A percentile compares a stretch with the other conserved stretches of the same genome.
Evolutionary conservation across 2,797 vertebrate genomes (phyloP).

Genomic region (Toxotes lorentzi): DNA sequence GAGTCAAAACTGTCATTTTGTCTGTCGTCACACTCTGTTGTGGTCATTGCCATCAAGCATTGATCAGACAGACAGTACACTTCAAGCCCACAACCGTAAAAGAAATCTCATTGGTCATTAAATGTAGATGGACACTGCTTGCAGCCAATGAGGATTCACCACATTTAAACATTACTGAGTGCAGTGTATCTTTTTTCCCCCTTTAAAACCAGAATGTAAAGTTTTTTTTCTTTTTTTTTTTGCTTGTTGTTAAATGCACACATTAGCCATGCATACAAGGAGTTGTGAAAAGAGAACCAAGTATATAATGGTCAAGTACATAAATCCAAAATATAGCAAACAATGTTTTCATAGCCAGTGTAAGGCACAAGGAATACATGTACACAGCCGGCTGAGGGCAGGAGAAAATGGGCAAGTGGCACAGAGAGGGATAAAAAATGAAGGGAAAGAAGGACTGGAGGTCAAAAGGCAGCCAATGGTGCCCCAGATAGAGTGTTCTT

Average conservation of each 20-base stretch:
- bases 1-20: conserved; percentile 81
- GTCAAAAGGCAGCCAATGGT: conserved; percentile 53
- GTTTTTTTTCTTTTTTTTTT: conserved; percentile 45
- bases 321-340: conserved; percentile 45
- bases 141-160: conserved; percentile 64
- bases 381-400: conserved; percentile 48
- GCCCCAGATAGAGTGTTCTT: conserved; percentile 64
- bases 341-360: conserved; percentile 35
- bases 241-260: conserved; percentile 54
- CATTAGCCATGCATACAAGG: conserved; percentile 75
- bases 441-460: conserved; percentile 24
- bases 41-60: conserved; percentile 67
- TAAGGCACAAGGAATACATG: conserved; percentile 31
- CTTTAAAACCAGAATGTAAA: conserved; percentile 79
- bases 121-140: conserved; percentile 63
- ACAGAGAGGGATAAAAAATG: conserved; percentile 38
- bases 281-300: conserved; percentile 83
- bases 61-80: conserved; percentile 80
- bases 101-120: conserved; percentile 60
- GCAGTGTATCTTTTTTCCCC: conserved; percentile 75
- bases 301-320: conserved; percentile 50
- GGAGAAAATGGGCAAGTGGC: conserved; percentile 36
- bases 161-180: conserved; percentile 65
- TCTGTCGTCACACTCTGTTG: conserved; percentile 67
- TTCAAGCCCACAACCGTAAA: conserved; percentile 59